Evolutionary conservation across 2,888 invertebrate species (phyloP), one percentile per base, ranked within the genome.

Genomic region (Athalia circularis): DNA sequence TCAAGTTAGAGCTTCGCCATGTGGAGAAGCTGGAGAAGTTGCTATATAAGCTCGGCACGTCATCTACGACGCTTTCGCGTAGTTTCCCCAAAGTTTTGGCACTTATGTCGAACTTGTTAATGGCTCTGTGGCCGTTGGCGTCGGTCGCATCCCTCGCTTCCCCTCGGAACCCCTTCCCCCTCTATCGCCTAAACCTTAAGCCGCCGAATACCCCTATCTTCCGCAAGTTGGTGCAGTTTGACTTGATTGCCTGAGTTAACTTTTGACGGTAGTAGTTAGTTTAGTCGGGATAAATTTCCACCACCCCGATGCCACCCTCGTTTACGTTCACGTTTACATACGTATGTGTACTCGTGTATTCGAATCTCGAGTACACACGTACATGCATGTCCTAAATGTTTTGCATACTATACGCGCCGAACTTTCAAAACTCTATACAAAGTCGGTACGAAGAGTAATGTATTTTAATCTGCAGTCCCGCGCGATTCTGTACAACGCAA

Each of bases 101-200:
- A 84, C 83, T 85, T 84, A 83, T 81, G 87, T 86, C 85, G 84
- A 87, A 87, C 86, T 87, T 83, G 86, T 86, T 87, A 87, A 87
- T 85, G 84, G 84, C 81, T 80, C 83, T 82, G 81, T 79, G 84
- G 84, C 79, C 80, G 81, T 82, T 81, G 83, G 54, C 52, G 70
- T 72, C 45, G 70, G 57, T 59, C 47, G 9, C 47, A 47, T 59
- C 9, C 45, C 47, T 29, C 29, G 29, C 29, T 29, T 29, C 29
- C 29, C 29, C 29, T 13, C 47, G 9, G 9, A 15, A 8, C 57
- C 15, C 57, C 47, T 15, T 59, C 9, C 59, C 47, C 47, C 13
- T n/a, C 1, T 13, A 43, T 52, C 11, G 52, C 11, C 29, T 29
- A 29, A 29, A 52, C 50, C 54, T 11, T 68, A 68, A 68, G 68